Conservation (phyloP, 1,140 invertebrate species). For the Drosophila grimshawi region DNA sequence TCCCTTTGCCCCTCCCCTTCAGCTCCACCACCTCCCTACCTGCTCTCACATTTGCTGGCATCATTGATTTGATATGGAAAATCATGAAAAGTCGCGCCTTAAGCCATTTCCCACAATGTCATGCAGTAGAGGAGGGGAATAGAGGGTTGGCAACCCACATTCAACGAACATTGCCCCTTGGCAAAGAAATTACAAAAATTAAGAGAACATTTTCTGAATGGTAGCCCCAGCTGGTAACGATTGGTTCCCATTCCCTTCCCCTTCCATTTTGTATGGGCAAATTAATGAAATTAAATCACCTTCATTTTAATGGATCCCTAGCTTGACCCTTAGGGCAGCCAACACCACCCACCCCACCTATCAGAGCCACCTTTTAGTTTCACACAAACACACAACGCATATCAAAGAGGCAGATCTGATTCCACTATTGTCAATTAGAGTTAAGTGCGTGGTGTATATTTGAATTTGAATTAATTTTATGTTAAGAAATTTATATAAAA, state of each 20-base stretch:
- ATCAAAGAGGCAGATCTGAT: not conserved
- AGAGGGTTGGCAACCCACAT: not conserved
- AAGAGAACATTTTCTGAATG: slow-evolving; percentile 70
- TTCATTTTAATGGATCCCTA: slow-evolving; percentile 65
- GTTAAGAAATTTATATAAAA: no score
- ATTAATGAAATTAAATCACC: slow-evolving; percentile 80
- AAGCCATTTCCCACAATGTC: slow-evolving; percentile 36
- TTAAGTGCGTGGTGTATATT: not conserved
- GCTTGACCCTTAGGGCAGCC: slow-evolving; percentile 23
- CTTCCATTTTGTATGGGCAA: slow-evolving; percentile 48
- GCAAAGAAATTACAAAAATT: slow-evolving; percentile 76
- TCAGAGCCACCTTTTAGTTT: not conserved
- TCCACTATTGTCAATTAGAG: not conserved
- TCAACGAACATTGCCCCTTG: not conserved
- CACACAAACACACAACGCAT: not conserved
- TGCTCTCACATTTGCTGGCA: slow-evolving; percentile 34
- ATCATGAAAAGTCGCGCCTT: slow-evolving; percentile 54
- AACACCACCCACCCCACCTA: not conserved
- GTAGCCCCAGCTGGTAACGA: not conserved
- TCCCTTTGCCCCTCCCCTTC: not conserved
- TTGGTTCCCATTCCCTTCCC: not conserved
- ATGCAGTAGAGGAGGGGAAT: slow-evolving; percentile 1
- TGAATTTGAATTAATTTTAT: not conserved
- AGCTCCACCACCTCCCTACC: not conserved
- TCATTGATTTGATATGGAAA: slow-evolving; percentile 69